Conservation (phyloP, 2,113 vertebrate species). For the Nannospalax galili region DNA sequence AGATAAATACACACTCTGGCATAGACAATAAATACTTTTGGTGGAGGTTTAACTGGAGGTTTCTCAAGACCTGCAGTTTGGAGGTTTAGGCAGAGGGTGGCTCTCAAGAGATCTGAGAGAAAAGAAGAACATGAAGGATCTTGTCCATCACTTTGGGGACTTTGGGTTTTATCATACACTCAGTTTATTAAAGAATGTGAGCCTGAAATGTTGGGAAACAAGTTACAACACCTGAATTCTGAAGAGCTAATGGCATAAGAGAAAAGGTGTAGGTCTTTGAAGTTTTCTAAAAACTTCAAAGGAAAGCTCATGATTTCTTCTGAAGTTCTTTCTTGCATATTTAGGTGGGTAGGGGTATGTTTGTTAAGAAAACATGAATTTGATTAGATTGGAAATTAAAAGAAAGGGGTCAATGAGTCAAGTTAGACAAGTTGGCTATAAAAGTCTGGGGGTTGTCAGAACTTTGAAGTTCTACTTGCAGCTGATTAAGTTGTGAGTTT, state of each 20-base stretch:
- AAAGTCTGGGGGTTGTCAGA: neutral
- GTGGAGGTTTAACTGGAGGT: neutral
- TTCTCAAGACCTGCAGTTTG: neutral
- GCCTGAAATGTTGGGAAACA: neutral
- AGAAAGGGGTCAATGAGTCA: neutral
- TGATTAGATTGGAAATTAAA: neutral
- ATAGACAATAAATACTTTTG: neutral
- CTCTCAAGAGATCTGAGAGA: neutral
- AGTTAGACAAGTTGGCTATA: neutral
- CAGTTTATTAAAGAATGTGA: neutral
- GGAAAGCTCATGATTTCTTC: neutral
- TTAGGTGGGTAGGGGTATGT: neutral
- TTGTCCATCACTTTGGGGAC: neutral
- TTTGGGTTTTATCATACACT: neutral
- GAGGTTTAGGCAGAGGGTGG: neutral
- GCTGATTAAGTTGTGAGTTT: neutral
- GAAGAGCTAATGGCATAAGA: neutral
- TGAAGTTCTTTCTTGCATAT: neutral
- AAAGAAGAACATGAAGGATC: neutral
- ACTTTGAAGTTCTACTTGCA: neutral
- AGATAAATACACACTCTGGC: neutral
- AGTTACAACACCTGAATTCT: neutral
- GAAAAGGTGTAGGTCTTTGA: neutral
- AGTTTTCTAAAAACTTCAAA: neutral
- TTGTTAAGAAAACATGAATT: neutral